phyloP scores from a whole-genome alignment of 2,113 vertebrate genomes.

The Syngnathus typhle region DNA sequence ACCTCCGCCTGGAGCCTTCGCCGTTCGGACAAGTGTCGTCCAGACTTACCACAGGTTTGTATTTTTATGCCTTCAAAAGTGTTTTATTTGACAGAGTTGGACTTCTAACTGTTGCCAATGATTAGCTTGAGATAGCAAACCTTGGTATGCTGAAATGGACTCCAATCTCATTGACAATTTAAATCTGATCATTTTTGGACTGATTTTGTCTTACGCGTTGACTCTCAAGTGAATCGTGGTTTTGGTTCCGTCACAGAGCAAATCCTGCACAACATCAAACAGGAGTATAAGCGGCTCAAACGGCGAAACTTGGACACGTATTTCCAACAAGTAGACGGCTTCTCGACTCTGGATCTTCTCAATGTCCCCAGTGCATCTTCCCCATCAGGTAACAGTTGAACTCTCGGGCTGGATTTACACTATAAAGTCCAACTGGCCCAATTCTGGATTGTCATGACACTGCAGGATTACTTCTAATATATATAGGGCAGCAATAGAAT shows the following conservation, averaged over 20 bases:
- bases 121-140: neutral
- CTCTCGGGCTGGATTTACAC: neutral
- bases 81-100: neutral
- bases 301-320: conserved; percentile 88
- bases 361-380: conserved; percentile 76
- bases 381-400: neutral
- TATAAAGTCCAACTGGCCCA: neutral
- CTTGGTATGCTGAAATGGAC: neutral
- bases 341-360: conserved; percentile 84
- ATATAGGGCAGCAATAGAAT: too few relatives aligned
- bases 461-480: too few relatives aligned
- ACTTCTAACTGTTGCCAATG: neutral
- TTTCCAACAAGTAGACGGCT: conserved; percentile 83
- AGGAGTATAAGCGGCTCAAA: conserved; percentile 98
- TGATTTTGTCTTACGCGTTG: neutral
- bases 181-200: neutral
- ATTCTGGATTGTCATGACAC: neutral
- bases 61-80: too few relatives aligned
- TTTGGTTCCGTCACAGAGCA: conserved; percentile 73
- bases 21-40: conserved; percentile 91
- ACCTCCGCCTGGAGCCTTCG: conserved; percentile 90
- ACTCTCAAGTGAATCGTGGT: too few relatives aligned
- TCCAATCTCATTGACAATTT: neutral
- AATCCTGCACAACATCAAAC: conserved; percentile 98
- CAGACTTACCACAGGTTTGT: conserved; percentile 83